These are phyloP conservation scores for Corapipo altera DNA, from an alignment of 2,113 vertebrate genomes.

Conservation along the genomic window DNA sequence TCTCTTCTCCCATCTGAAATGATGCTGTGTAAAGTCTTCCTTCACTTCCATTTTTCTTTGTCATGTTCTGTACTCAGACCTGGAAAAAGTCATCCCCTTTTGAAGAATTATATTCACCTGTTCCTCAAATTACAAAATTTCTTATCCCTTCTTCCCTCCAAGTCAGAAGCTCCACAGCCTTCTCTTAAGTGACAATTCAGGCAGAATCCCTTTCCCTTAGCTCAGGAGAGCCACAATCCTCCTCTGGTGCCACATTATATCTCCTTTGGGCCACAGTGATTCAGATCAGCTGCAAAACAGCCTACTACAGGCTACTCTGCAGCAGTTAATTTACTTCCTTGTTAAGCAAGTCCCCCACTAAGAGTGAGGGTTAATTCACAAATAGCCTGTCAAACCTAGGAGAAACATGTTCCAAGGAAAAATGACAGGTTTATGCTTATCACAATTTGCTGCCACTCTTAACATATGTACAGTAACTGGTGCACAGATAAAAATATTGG, in stretches of 20 bases:
- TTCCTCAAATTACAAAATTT: not conserved
- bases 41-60: not conserved
- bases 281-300: not conserved
- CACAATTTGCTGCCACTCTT: not conserved
- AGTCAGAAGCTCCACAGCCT: not conserved
- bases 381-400: not conserved
- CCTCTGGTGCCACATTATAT: not conserved
- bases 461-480: not conserved
- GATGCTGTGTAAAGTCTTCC: not conserved
- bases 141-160: not conserved
- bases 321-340: not conserved
- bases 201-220: not conserved
- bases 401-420: not conserved
- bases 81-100: not conserved
- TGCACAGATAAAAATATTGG: not conserved
- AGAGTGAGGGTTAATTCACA: not conserved
- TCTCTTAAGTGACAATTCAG: not conserved
- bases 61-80: not conserved
- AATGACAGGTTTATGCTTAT: not conserved
- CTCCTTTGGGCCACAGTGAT: not conserved
- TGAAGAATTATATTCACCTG: not conserved
- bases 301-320: not conserved
- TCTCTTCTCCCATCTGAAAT: not conserved
- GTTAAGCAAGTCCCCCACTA: not conserved
- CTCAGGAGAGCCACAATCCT: not conserved